These are phyloP conservation scores for Mimachlamys varia DNA, from an alignment of 2,888 invertebrate genomes.

Conservation along the genomic window DNA sequence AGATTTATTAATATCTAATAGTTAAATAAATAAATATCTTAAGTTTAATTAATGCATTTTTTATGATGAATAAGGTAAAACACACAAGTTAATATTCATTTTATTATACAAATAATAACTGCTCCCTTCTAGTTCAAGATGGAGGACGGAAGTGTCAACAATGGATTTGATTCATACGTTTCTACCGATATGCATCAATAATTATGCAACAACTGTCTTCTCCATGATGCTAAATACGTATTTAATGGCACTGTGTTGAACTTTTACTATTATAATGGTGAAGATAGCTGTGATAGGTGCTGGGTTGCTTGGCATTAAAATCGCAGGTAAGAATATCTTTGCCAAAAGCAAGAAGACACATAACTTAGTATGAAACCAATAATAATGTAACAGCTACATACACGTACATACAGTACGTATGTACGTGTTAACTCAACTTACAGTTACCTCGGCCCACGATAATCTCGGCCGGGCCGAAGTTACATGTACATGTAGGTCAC, in stretches of 20 bases:
- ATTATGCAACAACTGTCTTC: background rate
- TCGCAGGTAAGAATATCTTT: constrained; percentile 77
- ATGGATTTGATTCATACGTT: background rate
- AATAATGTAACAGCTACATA: no score
- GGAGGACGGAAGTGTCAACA: background rate
- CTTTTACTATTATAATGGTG: constrained; percentile 62
- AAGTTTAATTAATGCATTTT: background rate
- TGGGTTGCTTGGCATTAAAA: constrained; percentile 81
- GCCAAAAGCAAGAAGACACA: no score
- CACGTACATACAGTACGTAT: no score
- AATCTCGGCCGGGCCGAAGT: no score
- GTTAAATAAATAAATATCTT: no score
- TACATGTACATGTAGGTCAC: no score
- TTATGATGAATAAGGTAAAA: background rate
- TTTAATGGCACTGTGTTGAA: background rate
- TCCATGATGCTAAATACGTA: background rate
- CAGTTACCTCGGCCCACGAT: no score
- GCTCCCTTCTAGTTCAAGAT: background rate
- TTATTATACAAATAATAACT: background rate
- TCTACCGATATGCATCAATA: background rate
- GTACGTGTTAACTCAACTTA: no score
- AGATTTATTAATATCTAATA: background rate
- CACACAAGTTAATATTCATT: background rate
- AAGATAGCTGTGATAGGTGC: constrained; percentile 81
- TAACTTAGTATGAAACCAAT: no score